These are phyloP conservation scores for Scaptomyza cyrtandrae DNA, from an alignment of 2,888 invertebrate genomes.

Conservation along the genomic window DNA sequence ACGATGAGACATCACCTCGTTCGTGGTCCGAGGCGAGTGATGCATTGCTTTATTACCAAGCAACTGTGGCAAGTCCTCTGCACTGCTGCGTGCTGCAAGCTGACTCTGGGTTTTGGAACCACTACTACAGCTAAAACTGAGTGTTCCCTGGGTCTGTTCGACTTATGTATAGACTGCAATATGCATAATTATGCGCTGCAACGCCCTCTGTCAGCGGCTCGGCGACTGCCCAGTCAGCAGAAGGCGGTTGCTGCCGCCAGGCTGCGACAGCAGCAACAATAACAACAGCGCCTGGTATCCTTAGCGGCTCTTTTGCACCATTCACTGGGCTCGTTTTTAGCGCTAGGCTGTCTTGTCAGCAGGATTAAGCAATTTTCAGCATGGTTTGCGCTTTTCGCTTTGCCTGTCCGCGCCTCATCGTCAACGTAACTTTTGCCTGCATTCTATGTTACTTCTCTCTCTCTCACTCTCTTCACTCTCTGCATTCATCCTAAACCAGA, in stretches of 20 bases:
- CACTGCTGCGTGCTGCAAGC: slow-evolving; percentile 12
- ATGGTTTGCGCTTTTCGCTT: slow-evolving; percentile 70
- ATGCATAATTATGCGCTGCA: slow-evolving; percentile 81
- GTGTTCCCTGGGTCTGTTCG: slow-evolving; percentile 4
- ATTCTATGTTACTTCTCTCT: not conserved
- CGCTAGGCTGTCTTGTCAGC: slow-evolving; percentile 73
- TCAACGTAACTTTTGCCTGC: slow-evolving; percentile 30
- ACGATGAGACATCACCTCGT: slow-evolving; percentile 16
- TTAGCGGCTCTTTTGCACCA: slow-evolving; percentile 49
- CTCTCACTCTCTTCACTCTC: not conserved
- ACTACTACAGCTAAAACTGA: not conserved
- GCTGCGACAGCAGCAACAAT: not conserved
- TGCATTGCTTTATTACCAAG: slow-evolving; percentile 81
- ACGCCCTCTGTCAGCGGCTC: slow-evolving; percentile 81
- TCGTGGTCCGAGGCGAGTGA: slow-evolving; percentile 53
- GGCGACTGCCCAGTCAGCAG: slow-evolving; percentile 58
- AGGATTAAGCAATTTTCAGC: slow-evolving; percentile 80
- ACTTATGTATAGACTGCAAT: slow-evolving; percentile 26
- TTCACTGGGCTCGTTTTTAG: slow-evolving; percentile 50
- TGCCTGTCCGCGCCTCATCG: slow-evolving; percentile 63
- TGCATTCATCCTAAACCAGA: not conserved
- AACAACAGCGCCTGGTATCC: slow-evolving; percentile 33
- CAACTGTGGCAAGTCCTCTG: slow-evolving; percentile 45
- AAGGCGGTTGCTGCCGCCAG: slow-evolving; percentile 13
- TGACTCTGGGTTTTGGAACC: slow-evolving; percentile 1